Evolutionary conservation across 1,140 invertebrate genomes (phyloP).

Genomic region (Limonius californicus): DNA sequence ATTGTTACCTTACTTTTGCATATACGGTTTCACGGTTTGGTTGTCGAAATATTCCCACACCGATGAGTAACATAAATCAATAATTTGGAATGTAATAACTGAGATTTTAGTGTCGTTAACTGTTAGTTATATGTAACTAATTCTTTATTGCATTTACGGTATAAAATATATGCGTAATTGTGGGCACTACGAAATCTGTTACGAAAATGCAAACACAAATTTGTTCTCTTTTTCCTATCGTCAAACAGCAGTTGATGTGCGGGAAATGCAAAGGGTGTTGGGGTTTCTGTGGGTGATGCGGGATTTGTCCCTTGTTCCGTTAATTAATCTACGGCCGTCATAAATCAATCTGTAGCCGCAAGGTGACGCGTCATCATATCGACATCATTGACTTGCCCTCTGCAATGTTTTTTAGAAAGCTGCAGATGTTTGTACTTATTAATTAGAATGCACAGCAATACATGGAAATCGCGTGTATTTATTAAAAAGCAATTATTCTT

Average conservation of each 20-base stretch:
- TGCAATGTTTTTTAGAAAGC: conserved; percentile 29
- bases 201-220: conserved; percentile 2
- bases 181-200: no score
- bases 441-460: conserved; percentile 4
- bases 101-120: neutral
- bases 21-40: no score
- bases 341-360: conserved; percentile 46
- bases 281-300: conserved; percentile 30
- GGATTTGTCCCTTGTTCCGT: conserved; percentile 38
- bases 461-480: no score
- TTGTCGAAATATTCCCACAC: neutral
- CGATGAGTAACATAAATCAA: no score
- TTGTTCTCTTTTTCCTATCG: neutral
- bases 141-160: neutral
- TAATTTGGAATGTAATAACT: neutral
- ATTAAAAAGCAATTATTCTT: no score
- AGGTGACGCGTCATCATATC: conserved; percentile 47
- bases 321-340: conserved; percentile 44
- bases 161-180: no score
- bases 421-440: conserved; percentile 9
- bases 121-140: neutral
- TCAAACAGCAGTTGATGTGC: conserved; percentile 22
- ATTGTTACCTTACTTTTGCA: no score
- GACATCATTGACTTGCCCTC: conserved; percentile 45
- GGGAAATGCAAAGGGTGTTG: conserved; percentile 17